Evolutionary conservation across 2,113 vertebrate species (phyloP).

Genomic region (Phrynocephalus versicolor): DNA sequence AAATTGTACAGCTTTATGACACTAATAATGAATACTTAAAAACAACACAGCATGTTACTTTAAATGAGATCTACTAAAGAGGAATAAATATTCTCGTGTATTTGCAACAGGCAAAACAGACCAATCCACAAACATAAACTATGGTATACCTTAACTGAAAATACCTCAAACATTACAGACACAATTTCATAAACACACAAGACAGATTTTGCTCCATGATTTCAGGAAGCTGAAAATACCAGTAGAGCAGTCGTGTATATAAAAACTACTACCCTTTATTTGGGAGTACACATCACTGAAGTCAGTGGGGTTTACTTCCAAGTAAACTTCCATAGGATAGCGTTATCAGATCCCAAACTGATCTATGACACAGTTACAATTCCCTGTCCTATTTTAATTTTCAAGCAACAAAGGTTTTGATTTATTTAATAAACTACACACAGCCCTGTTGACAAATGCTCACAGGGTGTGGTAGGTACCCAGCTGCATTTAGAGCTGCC

Average conservation of each 20-base stretch:
- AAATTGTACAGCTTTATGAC: slow-evolving; percentile 69
- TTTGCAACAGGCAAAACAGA: slow-evolving; percentile 67
- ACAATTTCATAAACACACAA: slow-evolving; percentile 70
- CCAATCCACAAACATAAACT: not conserved
- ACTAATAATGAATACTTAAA: slow-evolving; percentile 71
- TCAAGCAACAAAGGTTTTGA: slow-evolving; percentile 61
- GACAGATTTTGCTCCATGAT: slow-evolving; percentile 76
- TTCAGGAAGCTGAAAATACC: slow-evolving; percentile 78
- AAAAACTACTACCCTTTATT: not conserved
- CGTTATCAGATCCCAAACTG: slow-evolving; percentile 69
- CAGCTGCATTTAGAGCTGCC: slow-evolving; percentile 82
- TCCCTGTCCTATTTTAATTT: slow-evolving; percentile 67
- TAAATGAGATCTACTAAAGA: slow-evolving; percentile 2
- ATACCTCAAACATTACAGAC: slow-evolving; percentile 75
- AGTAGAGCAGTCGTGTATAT: slow-evolving; percentile 67
- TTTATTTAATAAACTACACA: slow-evolving; percentile 58
- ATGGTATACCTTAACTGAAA: slow-evolving; percentile 50
- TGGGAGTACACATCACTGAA: not conserved
- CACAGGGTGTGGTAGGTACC: slow-evolving; percentile 80
- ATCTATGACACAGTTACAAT: slow-evolving; percentile 60
- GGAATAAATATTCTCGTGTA: slow-evolving; percentile 57
- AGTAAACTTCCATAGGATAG: slow-evolving; percentile 61
- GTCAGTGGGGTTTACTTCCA: not conserved
- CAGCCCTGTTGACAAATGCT: slow-evolving; percentile 73
- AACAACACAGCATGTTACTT: slow-evolving; percentile 42